Evolutionary conservation across 2,888 invertebrate species (phyloP).

Genomic region (Macrophya alboannulata): DNA sequence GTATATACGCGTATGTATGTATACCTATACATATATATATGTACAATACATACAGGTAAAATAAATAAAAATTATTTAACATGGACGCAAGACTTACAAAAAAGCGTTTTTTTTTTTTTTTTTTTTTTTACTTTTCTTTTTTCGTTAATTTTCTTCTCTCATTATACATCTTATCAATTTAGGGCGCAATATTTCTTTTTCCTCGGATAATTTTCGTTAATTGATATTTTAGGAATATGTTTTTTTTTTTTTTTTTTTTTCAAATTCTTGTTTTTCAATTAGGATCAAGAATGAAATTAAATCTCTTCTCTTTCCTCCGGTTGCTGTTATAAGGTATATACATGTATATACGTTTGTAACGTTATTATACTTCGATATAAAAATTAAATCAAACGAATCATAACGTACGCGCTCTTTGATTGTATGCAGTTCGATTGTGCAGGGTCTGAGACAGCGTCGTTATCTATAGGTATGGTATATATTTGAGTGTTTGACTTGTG

Average conservation of each 20-base stretch:
- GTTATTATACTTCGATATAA: background rate
- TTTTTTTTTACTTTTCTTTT: background rate
- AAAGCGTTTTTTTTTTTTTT: constrained; percentile 69
- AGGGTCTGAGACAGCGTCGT: constrained; percentile 49
- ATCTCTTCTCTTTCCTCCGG: background rate
- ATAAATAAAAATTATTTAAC: constrained; percentile 62
- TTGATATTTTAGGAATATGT: background rate
- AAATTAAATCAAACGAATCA: constrained; percentile 23
- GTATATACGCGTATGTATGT: background rate
- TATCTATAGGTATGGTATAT: background rate
- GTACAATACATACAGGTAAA: background rate
- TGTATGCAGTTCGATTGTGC: constrained; percentile 69
- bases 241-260: background rate
- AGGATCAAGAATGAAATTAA: background rate
- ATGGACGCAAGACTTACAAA: constrained; percentile 75
- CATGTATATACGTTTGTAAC: background rate
- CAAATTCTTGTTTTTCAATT: background rate
- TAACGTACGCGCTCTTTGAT: constrained; percentile 69
- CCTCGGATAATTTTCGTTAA: background rate
- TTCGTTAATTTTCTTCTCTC: background rate
- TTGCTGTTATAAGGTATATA: background rate
- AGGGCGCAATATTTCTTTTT: background rate
- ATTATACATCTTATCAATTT: background rate
- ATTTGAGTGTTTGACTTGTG: background rate
- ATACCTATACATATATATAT: background rate